Percentiles rank a stretch among this genome's conserved stretches.
Evolutionary conservation across 2,797 vertebrate species (phyloP).

Genomic region (Ceryle rudis): DNA sequence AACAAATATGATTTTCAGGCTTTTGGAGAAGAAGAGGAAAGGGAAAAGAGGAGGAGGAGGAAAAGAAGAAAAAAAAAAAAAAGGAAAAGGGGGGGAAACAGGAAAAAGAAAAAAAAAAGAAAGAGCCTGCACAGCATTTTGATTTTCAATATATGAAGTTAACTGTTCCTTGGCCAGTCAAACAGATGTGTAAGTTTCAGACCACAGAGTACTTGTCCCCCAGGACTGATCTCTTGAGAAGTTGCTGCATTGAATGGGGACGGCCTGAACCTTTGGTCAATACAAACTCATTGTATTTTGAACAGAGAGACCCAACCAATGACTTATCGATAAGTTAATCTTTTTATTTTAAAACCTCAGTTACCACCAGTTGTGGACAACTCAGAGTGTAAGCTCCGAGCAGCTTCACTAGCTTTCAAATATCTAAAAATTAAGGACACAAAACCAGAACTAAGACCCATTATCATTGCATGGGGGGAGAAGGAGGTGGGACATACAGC

Average conservation of each 20-base stretch:
- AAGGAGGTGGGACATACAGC: not conserved
- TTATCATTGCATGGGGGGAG: rapidly evolving
- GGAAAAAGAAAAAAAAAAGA: no score
- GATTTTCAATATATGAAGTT: not conserved
- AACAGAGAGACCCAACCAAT: not conserved
- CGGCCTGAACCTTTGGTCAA: not conserved
- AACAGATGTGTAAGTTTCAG: not conserved
- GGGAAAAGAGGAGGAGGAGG: no score
- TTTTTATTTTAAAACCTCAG: not conserved
- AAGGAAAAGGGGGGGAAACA: no score
- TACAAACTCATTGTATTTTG: not conserved
- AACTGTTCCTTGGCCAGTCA: not conserved
- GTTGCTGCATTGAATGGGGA: not conserved
- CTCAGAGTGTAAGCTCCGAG: not conserved
- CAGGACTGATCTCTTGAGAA: not conserved
- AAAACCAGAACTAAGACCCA: rapidly evolving
- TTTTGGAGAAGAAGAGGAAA: not conserved
- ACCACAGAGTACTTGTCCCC: not conserved
- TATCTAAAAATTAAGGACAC: not conserved
- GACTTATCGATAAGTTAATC: not conserved
- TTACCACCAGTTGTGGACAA: not conserved
- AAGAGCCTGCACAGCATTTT: not conserved
- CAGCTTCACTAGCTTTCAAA: not conserved
- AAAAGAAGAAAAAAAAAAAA: no score
- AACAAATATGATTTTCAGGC: not conserved